Base-by-base conservation (phyloP, 2,797 vertebrate species). In the Macroramphosus scolopax region DNA sequence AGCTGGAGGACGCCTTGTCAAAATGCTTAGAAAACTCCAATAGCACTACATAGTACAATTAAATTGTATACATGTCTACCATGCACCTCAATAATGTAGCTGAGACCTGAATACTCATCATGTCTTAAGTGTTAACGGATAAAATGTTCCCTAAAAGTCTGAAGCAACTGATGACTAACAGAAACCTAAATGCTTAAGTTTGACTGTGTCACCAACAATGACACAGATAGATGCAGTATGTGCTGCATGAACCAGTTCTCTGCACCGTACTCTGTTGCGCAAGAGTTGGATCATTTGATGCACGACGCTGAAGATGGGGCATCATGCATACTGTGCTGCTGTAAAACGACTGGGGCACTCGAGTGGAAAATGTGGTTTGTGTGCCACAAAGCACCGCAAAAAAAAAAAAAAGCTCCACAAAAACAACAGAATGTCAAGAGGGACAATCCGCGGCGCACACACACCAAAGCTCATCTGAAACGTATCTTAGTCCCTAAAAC, bases 311-410 rank as follows among this genome's bases (percentile, higher is more conserved):
- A 35, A 58, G 68, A 68, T 9, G 26, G 32, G 58, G 53, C 59
- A 39, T 38, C 30, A 34, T 33, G 32, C 39, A 54, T 49, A 63
- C 47, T 24, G 30, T 34, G 44, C 52, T 18, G 39, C 55, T 54
- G 32, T 51, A 39, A 39, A 55, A 41, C 66, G 20, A 36, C 47
- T 2, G 44, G 67, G 45, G 50, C 54, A 35, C 55, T 77, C 54
- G 36, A 26, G 73, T 54, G 71, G 76, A 80, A 81, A 80, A 83
- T 79, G 39, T 43, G 53, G 50, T 71, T 72, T 69, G 66, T 68
- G 70, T 66, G 74, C 64, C 68, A 64, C 60, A 79, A 76, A 69
- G 63, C 63, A 33, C 50, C 18, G 14, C n/a, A n/a, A n/a, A n/a
- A 28, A 12, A 20, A 41, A 31, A 58, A 33, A 55, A 46, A 51